Evolutionary conservation across 2,888 invertebrate genomes (phyloP).

Genomic region (Aethes cnicana): DNA sequence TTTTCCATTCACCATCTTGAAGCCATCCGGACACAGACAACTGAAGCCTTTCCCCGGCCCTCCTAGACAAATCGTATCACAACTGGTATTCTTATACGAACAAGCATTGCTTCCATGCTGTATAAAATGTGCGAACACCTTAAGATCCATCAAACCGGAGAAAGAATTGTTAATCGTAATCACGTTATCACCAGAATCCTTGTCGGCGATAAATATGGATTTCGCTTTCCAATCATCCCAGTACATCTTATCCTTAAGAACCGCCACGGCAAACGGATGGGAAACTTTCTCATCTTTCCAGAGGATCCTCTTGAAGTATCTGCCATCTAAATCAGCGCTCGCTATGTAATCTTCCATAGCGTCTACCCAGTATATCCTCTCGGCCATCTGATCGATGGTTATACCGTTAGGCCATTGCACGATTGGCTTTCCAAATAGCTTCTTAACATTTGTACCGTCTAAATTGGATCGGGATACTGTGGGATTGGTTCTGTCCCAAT

Average conservation of each 20-base stretch:
- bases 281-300: conserved; percentile 85
- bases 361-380: conserved; percentile 94
- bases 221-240: conserved; percentile 95
- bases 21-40: conserved; percentile 92
- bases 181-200: conserved; percentile 86
- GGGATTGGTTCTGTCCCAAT: conserved; percentile 91
- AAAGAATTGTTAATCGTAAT: conserved; percentile 83
- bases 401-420: conserved; percentile 95
- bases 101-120: conserved; percentile 90
- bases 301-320: conserved; percentile 85
- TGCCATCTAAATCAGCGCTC: conserved; percentile 88
- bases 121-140: conserved; percentile 87
- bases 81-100: conserved; percentile 80
- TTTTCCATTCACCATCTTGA: conserved; percentile 76
- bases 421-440: conserved; percentile 84
- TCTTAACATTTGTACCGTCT: conserved; percentile 87
- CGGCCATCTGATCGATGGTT: conserved; percentile 90
- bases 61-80: conserved; percentile 90
- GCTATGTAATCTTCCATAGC: conserved; percentile 91
- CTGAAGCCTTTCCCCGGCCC: conserved; percentile 85
- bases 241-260: conserved; percentile 92
- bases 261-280: conserved; percentile 93
- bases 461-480: conserved; percentile 90
- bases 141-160: conserved; percentile 91
- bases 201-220: conserved; percentile 90